Percentiles rank a stretch among this genome's conserved stretches.
Conservation (phyloP, 2,888 invertebrate genomes). For the Coelinius sp. region DNA sequence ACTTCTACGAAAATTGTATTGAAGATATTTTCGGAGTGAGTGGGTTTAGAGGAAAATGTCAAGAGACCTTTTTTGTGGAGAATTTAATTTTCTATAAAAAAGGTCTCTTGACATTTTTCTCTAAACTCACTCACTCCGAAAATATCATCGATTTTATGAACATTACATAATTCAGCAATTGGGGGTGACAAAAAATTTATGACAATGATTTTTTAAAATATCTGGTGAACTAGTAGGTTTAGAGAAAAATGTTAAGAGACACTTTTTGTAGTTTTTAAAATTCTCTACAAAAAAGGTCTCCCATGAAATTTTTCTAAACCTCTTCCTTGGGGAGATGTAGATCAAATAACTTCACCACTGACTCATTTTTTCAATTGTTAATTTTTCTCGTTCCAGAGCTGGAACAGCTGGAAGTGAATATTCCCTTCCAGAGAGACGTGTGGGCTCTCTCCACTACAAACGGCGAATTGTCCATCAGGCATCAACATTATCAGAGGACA, state of each 20-base stretch:
- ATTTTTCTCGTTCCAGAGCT: conserved; percentile 62
- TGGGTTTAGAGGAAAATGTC: background rate
- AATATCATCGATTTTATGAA: too few relatives aligned
- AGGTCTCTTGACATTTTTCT: too few relatives aligned
- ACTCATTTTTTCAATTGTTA: background rate
- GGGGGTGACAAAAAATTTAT: background rate
- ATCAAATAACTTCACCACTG: background rate
- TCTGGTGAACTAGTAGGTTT: background rate
- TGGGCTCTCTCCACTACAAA: conserved; percentile 68
- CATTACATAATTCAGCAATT: background rate
- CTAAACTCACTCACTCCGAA: too few relatives aligned
- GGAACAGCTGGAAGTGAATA: conserved; percentile 74
- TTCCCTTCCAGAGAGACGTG: conserved; percentile 71
- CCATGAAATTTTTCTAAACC: too few relatives aligned
- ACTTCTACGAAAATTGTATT: too few relatives aligned
- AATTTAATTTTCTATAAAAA: too few relatives aligned
- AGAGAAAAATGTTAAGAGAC: background rate
- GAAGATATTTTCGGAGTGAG: background rate
- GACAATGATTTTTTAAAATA: background rate
- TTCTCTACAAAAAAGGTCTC: background rate
- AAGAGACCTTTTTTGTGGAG: too few relatives aligned
- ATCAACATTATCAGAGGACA: conserved; percentile 71
- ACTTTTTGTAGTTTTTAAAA: background rate
- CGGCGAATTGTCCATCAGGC: conserved; percentile 69
- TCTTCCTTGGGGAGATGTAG: too few relatives aligned